These are phyloP conservation scores for Formica selysi DNA, from an alignment of 1,140 invertebrate species.

Conservation along the genomic window DNA sequence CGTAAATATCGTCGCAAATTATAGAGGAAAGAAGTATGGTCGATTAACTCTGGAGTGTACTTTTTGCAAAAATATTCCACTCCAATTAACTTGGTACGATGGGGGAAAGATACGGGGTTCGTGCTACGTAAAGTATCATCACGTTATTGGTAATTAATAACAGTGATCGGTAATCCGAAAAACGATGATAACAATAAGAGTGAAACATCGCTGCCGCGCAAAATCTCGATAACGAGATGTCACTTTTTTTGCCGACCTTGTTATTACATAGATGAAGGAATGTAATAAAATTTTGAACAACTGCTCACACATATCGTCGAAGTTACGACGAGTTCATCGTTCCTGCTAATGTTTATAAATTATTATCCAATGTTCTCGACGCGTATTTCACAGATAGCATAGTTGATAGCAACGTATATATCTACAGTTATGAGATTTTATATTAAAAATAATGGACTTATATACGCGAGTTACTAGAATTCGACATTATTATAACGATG, in stretches of 20 bases:
- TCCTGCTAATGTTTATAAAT: constrained; percentile 46
- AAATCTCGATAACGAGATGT: constrained; percentile 14
- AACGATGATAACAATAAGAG: constrained; percentile 38
- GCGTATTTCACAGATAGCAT: constrained; percentile 6
- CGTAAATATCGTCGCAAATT: constrained; percentile 31
- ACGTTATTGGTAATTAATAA: constrained; percentile 43
- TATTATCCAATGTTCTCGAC: constrained; percentile 38
- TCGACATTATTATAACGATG: background rate
- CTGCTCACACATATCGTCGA: constrained; percentile 35
- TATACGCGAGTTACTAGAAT: constrained; percentile 18
- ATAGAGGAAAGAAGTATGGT: constrained; percentile 7
- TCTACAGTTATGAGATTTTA: constrained; percentile 19
- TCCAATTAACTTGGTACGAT: constrained; percentile 32
- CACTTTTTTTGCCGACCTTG: constrained; percentile 22
- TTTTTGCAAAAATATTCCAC: constrained; percentile 53
- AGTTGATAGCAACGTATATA: constrained; percentile 25
- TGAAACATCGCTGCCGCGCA: constrained; percentile 20
- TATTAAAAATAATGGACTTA: constrained; percentile 8
- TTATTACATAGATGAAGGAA: constrained; percentile 13
- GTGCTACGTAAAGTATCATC: constrained; percentile 20
- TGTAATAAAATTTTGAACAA: constrained; percentile 29
- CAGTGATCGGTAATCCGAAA: constrained; percentile 21
- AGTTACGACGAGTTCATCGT: constrained; percentile 4
- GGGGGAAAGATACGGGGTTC: background rate
- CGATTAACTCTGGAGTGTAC: constrained; percentile 27